Base-by-base conservation (phyloP, 1,140 invertebrate genomes). In the Pseudomyrmex pallidus region DNA sequence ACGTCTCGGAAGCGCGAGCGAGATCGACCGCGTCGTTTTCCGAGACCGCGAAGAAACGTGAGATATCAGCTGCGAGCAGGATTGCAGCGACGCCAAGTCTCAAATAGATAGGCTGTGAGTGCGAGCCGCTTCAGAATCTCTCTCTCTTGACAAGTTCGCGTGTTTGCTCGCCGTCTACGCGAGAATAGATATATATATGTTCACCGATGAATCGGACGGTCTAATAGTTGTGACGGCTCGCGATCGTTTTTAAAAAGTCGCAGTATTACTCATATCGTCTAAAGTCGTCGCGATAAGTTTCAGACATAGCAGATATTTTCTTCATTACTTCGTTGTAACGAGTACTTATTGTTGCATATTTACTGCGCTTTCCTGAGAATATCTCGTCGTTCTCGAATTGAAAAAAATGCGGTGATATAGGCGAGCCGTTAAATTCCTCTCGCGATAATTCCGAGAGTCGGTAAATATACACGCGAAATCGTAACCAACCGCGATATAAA, bases 391-490 rank as follows among this genome's bases (percentile, higher is more conserved):
- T 22, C 54, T 22, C 54, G 2, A 70, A 80, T 35, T 72, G 22
- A 80, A 59, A 80, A 59, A 80, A 59, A 35, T n/a, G 66, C 66
- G 50, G 22, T 48, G 44, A 17, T 80, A 70, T 17, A 48, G 56
- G 20, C 35, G 48, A 87, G 68, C 57, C 63, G 64, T 59, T 59
- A 87, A 86, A 87, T 63, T 83, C 35, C 56, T 76, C 52, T 61
- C 54, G 57, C 52, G 54, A 74, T 87, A 86, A 87, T 86, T 86
- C 56, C 72, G n/a, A 46, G 57, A 61, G 76, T 35, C 73, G 59
- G 63, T 68, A 64, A 67, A n/a, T 73, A 56, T 12, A 67, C 52
- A 20, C 15, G 72, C 13, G 63, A 77, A 87, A 86, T 66, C 85
- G 17, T 25, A 35, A 35, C 17, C 80, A 56, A 22, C n/a, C 76